These are phyloP conservation scores for Apodemus sylvaticus DNA, from an alignment of 2,113 vertebrate species.

Conservation along the genomic window DNA sequence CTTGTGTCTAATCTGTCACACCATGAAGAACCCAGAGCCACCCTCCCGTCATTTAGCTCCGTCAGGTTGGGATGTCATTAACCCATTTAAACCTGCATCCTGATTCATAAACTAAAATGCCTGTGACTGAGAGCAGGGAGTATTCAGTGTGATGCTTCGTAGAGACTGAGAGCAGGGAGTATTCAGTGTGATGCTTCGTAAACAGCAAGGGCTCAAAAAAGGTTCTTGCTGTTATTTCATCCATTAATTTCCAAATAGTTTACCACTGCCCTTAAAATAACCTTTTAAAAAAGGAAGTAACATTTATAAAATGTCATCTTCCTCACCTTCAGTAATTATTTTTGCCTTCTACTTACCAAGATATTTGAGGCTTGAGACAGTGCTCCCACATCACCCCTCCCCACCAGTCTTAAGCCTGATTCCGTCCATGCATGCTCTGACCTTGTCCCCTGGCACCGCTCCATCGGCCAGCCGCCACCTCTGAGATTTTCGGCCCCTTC, in stretches of 20 bases:
- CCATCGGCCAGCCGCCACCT: not conserved
- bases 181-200: not conserved
- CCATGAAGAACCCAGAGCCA: not conserved
- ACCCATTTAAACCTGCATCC: not conserved
- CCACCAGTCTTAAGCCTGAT: not conserved
- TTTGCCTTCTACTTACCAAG: not conserved
- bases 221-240: not conserved
- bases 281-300: too few relatives aligned
- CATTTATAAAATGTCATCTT: not conserved
- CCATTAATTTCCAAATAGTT: not conserved
- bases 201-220: not conserved
- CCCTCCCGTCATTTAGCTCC: not conserved
- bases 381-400: not conserved
- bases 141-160: not conserved
- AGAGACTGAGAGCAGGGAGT: not conserved
- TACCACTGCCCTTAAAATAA: not conserved
- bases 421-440: not conserved
- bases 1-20: not conserved
- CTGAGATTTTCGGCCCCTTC: not conserved
- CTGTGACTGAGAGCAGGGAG: not conserved
- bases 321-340: not conserved
- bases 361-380: not conserved
- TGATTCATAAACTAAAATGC: not conserved
- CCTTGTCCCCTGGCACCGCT: not conserved
- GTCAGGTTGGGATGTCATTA: not conserved